Conservation (phyloP, 2,888 invertebrate species). For the Leptinotarsa tumamoca region DNA sequence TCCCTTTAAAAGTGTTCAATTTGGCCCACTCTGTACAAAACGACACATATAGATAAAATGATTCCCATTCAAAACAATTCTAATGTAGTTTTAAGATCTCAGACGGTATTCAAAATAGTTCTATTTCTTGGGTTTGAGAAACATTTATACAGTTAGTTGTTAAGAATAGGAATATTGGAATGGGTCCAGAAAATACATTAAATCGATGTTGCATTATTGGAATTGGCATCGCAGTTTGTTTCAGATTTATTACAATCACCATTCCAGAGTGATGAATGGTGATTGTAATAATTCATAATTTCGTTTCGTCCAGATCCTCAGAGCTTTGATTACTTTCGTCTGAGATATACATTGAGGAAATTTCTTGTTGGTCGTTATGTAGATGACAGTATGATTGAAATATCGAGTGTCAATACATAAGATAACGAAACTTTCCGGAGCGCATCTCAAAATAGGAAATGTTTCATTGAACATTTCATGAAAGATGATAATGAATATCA, state of each 20-base stretch:
- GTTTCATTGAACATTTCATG: too few relatives aligned
- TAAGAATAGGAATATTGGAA: neutral
- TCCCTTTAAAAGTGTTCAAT: too few relatives aligned
- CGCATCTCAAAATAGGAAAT: too few relatives aligned
- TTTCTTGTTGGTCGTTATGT: too few relatives aligned
- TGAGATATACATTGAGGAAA: neutral
- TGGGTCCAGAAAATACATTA: conserved; percentile 9
- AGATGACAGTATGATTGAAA: too few relatives aligned
- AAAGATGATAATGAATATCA: too few relatives aligned
- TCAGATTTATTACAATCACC: neutral
- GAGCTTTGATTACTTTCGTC: neutral
- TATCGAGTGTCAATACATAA: too few relatives aligned
- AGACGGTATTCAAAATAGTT: neutral
- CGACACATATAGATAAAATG: too few relatives aligned
- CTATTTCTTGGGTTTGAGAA: neutral
- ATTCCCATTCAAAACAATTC: neutral
- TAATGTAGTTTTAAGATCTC: neutral
- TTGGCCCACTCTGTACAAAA: too few relatives aligned
- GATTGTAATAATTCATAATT: neutral
- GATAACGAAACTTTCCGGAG: too few relatives aligned
- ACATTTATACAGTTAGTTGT: neutral
- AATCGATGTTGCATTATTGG: conserved; percentile 3
- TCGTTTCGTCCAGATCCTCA: neutral
- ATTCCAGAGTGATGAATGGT: neutral
- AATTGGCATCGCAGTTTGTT: conserved; percentile 1